These are phyloP conservation scores for Macrotus californicus DNA, from an alignment of 2,113 vertebrate species.

Conservation along the genomic window DNA sequence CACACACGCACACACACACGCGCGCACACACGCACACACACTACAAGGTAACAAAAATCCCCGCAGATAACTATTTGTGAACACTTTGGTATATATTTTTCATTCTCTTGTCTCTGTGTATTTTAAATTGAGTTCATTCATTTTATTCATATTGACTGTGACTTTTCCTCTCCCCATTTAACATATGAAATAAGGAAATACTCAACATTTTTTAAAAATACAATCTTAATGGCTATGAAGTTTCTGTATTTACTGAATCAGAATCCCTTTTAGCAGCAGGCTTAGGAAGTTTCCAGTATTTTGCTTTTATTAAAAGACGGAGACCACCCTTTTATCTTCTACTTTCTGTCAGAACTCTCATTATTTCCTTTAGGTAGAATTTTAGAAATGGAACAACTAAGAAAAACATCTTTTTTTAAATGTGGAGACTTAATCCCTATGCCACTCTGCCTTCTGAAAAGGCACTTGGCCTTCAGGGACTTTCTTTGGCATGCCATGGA, in stretches of 20 bases:
- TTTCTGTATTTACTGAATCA: neutral
- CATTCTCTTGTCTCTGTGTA: neutral
- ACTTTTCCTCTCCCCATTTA: neutral
- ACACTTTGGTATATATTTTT: neutral
- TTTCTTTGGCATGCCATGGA: accelerated
- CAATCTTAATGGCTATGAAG: neutral
- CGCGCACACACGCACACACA: neutral
- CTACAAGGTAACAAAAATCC: neutral
- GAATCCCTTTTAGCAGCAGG: neutral
- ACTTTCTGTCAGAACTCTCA: neutral
- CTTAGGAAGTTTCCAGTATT: neutral
- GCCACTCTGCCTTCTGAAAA: neutral
- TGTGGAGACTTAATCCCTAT: neutral
- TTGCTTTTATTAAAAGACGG: neutral
- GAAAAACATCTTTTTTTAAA: neutral
- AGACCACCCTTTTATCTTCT: neutral
- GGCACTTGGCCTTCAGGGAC: neutral
- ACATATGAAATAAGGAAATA: neutral
- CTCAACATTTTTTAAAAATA: neutral
- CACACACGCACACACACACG: no score
- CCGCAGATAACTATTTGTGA: neutral
- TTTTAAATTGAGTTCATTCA: neutral
- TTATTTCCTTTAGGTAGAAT: neutral
- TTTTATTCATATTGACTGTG: neutral
- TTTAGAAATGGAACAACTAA: neutral